Percentiles rank a stretch among this genome's conserved stretches.
Evolutionary conservation across 2,797 vertebrate genomes (phyloP).

Genomic region (Aldrovandia affinis): DNA sequence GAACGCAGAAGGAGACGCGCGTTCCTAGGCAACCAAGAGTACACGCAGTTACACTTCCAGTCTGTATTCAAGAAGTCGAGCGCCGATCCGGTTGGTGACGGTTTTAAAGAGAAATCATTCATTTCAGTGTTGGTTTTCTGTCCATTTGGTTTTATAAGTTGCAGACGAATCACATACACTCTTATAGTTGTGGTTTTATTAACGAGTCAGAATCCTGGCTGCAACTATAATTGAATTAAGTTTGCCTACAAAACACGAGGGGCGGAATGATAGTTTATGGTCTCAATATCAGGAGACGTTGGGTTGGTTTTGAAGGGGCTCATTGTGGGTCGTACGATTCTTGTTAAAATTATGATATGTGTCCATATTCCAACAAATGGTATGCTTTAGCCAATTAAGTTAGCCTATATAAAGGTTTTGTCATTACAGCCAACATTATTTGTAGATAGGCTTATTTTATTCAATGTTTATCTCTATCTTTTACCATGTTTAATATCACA

Average conservation of each 20-base stretch:
- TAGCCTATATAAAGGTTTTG: not conserved
- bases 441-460: not conserved
- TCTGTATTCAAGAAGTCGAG: slow-evolving; percentile 16
- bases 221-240: not conserved
- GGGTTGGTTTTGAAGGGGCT: not conserved
- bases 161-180: not conserved
- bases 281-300: not conserved
- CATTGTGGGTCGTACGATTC: not conserved
- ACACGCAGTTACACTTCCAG: slow-evolving; percentile 51
- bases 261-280: not conserved
- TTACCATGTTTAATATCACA: not conserved
- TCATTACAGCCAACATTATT: too few relatives aligned
- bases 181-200: slow-evolving; percentile 1
- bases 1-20: slow-evolving; percentile 74
- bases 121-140: slow-evolving; percentile 9
- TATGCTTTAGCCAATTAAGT: not conserved
- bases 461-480: not conserved
- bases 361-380: not conserved
- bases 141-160: not conserved
- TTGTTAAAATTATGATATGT: not conserved
- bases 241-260: not conserved
- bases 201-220: not conserved
- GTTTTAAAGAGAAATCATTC: slow-evolving; percentile 23
- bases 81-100: not conserved
- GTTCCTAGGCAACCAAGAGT: slow-evolving; percentile 82